Conservation (phyloP, 2,113 vertebrate genomes). For the Tylochromis polylepis region DNA sequence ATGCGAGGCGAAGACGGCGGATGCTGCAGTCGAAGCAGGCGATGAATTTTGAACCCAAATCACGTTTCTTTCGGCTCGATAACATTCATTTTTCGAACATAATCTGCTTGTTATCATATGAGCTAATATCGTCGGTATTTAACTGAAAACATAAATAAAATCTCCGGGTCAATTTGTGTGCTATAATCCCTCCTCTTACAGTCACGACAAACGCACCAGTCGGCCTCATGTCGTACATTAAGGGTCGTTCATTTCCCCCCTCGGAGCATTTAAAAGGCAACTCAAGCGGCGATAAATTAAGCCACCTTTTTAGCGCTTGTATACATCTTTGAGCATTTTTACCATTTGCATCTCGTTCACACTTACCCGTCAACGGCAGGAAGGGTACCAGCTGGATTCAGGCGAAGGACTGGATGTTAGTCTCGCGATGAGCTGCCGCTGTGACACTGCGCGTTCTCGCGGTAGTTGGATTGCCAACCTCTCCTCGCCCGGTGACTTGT, state of each 20-base stretch:
- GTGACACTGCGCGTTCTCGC: constrained; percentile 36
- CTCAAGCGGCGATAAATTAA: background rate
- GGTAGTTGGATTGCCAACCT: constrained; percentile 9
- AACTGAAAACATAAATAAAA: background rate
- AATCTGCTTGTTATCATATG: background rate
- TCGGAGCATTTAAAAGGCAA: background rate
- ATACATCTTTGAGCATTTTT: constrained; percentile 7
- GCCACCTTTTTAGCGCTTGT: background rate
- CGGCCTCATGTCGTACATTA: constrained; percentile 46
- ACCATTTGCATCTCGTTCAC: constrained; percentile 44
- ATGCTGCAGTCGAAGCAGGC: constrained; percentile 33
- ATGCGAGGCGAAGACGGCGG: constrained; percentile 8
- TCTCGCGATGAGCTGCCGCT: constrained; percentile 49
- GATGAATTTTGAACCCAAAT: background rate
- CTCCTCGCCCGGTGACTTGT: background rate
- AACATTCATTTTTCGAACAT: background rate
- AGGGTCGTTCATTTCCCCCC: background rate
- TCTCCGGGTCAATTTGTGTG: constrained; percentile 11
- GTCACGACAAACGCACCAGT: constrained; percentile 61
- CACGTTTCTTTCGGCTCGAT: background rate
- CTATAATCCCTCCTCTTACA: constrained; percentile 13
- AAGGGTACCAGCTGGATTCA: constrained; percentile 65
- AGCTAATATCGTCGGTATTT: background rate
- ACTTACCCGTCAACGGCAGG: constrained; percentile 70
- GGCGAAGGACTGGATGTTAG: constrained; percentile 43